phyloP scores from a whole-genome alignment of 2,797 vertebrate genomes.

The Mallotus villosus region DNA sequence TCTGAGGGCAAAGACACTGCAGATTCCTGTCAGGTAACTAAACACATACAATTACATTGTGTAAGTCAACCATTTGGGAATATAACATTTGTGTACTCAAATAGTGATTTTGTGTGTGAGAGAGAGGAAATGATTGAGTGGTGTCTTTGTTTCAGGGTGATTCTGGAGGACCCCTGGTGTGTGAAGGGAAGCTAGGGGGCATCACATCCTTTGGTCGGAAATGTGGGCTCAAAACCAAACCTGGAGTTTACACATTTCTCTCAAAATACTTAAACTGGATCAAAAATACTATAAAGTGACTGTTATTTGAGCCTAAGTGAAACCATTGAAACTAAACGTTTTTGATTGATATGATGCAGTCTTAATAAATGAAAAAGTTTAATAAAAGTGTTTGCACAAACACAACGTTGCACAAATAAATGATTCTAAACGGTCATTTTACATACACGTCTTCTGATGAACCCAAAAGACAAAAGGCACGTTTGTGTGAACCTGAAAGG shows the following conservation, averaged over 20 bases:
- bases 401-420: no score
- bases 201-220: constrained; percentile 19
- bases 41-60: neutral
- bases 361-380: no score
- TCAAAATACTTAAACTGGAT: constrained; percentile 28
- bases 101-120: neutral
- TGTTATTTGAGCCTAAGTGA: neutral
- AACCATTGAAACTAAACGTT: no score
- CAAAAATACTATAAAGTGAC: constrained; percentile 11
- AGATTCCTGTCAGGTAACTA: constrained; percentile 55
- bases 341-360: no score
- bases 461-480: no score
- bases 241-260: constrained; percentile 32
- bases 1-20: neutral
- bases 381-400: no score
- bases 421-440: no score
- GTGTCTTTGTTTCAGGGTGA: constrained; percentile 59
- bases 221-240: constrained; percentile 28
- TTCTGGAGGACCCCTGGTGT: constrained; percentile 69
- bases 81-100: neutral
- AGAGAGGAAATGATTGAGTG: no score
- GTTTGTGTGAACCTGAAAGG: no score
- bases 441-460: no score
- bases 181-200: constrained; percentile 31
- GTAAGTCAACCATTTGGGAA: neutral